Conservation (phyloP, 2,113 vertebrate species). For the Dunckerocampus dactyliophorus region DNA sequence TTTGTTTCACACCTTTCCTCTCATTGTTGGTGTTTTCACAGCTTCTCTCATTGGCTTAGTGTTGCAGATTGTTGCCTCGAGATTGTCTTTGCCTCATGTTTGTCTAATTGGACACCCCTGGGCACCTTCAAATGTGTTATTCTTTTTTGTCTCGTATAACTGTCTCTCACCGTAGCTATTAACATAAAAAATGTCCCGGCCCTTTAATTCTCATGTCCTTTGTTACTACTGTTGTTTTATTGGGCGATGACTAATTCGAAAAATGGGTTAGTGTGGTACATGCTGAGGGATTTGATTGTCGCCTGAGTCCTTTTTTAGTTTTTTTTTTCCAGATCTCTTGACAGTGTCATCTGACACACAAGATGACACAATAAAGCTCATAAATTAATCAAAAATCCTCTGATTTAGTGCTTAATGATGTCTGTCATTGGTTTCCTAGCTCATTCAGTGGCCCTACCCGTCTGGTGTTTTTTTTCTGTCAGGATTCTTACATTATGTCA, state of each 20-base stretch:
- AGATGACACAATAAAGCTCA: slow-evolving; percentile 17
- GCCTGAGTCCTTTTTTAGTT: slow-evolving; percentile 19
- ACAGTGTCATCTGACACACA: slow-evolving; percentile 27
- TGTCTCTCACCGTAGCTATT: slow-evolving; percentile 24
- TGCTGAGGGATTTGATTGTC: slow-evolving; percentile 47
- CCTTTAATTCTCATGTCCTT: slow-evolving; percentile 3
- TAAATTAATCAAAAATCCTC: slow-evolving; percentile 9
- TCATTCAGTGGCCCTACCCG: too few species aligned
- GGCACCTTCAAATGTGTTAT: slow-evolving; percentile 35
- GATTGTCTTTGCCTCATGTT: slow-evolving; percentile 9
- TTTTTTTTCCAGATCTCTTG: slow-evolving; percentile 23
- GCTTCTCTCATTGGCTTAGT: slow-evolving; percentile 23
- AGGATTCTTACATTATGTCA: too few species aligned
- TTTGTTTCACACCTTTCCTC: slow-evolving; percentile 42
- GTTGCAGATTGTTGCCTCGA: slow-evolving; percentile 17
- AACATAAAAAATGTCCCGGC: slow-evolving; percentile 14
- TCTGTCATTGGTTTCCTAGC: too few species aligned
- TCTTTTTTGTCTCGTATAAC: slow-evolving; percentile 33
- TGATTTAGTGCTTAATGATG: slow-evolving; percentile 26
- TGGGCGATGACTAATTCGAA: slow-evolving; percentile 30
- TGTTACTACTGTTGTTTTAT: slow-evolving; percentile 25
- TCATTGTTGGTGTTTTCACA: slow-evolving; percentile 24
- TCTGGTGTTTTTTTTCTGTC: too few species aligned
- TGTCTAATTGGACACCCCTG: slow-evolving; percentile 50
- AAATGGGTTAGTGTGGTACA: slow-evolving; percentile 48